Base-by-base conservation (phyloP, 2,888 invertebrate genomes). In the Eulithis prunata region DNA sequence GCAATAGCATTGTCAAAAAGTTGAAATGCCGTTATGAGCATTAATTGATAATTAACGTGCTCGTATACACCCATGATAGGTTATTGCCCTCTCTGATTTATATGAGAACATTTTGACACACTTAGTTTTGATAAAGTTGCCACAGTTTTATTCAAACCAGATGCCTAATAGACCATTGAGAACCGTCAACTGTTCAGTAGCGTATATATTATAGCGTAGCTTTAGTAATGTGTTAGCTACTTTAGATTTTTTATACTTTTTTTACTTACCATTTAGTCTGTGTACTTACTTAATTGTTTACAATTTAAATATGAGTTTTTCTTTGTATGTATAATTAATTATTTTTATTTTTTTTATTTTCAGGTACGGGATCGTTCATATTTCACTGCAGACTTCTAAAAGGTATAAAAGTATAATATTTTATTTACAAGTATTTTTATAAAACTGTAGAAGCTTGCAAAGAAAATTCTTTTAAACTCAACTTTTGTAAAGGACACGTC, bases 71-170 rank as follows among this genome's bases (percentile, higher is more conserved):
- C 14, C 41, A 49, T 54, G 1, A 53, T 45, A 58, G 64, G 61
- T 64, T 61, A 55, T 32, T 68, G 57, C 28, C 55, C 61, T 61
- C 6, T 58, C 21, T 54, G 54, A 68, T 68, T 68, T 64, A 64
- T 62, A 64, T 64, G 68, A 51, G 68, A 68, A 68, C 43, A 52
- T 64, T 68, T 61, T 68, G 64, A 67, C 61, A 63, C 21, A 61
- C 68, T 67, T 57, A 32, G 53, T 53, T 64, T 62, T 13, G 45
- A 61, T 54, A 64, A 62, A 38, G 62, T 58, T 36, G 38, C 51
- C 80, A 83, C 62, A 65, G 61, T 62, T 87, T 88, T 84, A 88
- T 87, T 80, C 78, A 79, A 83, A 86, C 80, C 91, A 91, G 88
- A 91, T 90, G 91, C 81, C 79, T 79, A 75, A 77, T 78, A 80